Percentiles rank a stretch among this genome's conserved stretches.
Evolutionary conservation across 2,113 vertebrate genomes (phyloP).

Genomic region (Pandion haliaetus): DNA sequence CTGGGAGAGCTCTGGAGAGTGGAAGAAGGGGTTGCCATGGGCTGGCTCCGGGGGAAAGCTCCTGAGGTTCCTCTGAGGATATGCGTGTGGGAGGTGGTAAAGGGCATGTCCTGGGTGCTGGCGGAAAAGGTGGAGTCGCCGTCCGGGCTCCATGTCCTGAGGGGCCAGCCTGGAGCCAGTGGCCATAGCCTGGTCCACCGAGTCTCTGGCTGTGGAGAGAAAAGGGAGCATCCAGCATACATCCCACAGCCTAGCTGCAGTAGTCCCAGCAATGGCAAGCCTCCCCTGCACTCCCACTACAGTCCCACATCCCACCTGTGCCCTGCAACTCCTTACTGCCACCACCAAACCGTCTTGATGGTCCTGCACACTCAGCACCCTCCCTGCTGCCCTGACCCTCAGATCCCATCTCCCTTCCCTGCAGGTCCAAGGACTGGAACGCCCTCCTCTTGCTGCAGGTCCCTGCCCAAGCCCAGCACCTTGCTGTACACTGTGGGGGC

Average conservation of each 20-base stretch:
- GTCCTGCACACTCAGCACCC: not conserved
- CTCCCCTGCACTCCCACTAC: not conserved
- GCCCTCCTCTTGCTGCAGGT: not conserved
- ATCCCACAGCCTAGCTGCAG: not conserved
- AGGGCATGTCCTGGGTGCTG: conserved; percentile 82
- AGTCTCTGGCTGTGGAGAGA: conserved; percentile 68
- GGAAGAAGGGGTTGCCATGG: conserved; percentile 77
- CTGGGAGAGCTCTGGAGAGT: conserved; percentile 75
- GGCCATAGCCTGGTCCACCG: not conserved
- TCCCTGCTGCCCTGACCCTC: fast-evolving
- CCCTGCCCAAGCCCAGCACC: not conserved
- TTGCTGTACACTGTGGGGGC: fast-evolving
- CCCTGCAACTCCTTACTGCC: not conserved
- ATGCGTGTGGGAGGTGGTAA: conserved; percentile 71
- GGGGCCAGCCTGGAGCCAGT: conserved; percentile 7
- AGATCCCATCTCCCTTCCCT: not conserved
- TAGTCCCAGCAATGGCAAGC: fast-evolving
- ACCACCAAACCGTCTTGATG: not conserved
- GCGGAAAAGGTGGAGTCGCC: conserved; percentile 84
- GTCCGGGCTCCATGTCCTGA: conserved; percentile 76
- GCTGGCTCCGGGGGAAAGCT: conserved; percentile 73
- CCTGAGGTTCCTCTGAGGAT: conserved; percentile 75
- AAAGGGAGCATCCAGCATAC: not conserved
- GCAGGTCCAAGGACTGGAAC: not conserved
- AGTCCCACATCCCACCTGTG: fast-evolving